Conservation (phyloP, 2,888 invertebrate species). For the Ophion slaviceki region DNA sequence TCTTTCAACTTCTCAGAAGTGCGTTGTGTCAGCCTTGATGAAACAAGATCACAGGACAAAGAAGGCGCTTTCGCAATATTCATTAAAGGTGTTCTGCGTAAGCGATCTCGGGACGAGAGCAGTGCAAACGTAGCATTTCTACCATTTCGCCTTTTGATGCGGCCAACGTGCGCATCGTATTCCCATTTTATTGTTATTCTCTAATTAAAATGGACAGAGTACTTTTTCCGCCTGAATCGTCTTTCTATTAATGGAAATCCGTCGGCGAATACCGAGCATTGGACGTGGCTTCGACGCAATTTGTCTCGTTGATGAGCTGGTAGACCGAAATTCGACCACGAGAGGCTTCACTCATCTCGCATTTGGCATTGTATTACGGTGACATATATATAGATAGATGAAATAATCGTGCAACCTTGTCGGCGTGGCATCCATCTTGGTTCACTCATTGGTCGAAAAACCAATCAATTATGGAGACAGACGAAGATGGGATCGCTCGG, state of each 20-base stretch:
- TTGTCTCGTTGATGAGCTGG: neutral
- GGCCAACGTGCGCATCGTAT: conserved; percentile 2
- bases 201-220: conserved; percentile 2
- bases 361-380: too few relatives aligned
- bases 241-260: conserved; percentile 23
- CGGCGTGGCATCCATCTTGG: neutral
- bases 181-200: conserved; percentile 18
- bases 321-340: neutral
- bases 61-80: conserved; percentile 1
- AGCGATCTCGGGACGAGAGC: conserved; percentile 24
- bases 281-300: neutral
- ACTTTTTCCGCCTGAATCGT: neutral
- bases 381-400: neutral
- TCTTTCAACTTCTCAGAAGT: conserved; percentile 20
- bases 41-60: conserved; percentile 39
- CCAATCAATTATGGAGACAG: neutral
- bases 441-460: neutral
- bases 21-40: conserved; percentile 7
- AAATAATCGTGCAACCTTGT: neutral
- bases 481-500: neutral
- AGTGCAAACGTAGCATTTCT: conserved; percentile 1
- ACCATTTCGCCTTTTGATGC: conserved; percentile 8
- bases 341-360: neutral
- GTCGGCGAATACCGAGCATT: conserved; percentile 8
- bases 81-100: conserved; percentile 8